phyloP scores from a whole-genome alignment of 2,113 vertebrate species.

The Todiramphus saurophagus region DNA sequence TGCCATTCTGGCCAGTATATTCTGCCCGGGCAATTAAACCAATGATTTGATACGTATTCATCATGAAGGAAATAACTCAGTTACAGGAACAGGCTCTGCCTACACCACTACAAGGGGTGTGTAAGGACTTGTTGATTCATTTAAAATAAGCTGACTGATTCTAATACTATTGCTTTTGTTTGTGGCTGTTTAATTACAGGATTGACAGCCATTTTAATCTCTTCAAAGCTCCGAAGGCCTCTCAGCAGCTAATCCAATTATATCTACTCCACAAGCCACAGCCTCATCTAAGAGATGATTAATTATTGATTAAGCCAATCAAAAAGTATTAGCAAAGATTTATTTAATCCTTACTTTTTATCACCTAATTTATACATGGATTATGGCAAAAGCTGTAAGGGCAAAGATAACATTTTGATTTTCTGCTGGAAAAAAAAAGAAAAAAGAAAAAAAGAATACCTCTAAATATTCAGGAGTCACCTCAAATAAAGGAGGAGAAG shows the following conservation, averaged over 20 bases:
- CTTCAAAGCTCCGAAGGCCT: constrained; percentile 89
- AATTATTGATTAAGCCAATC: constrained; percentile 88
- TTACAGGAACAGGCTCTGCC: constrained; percentile 44
- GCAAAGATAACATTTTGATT: constrained; percentile 55
- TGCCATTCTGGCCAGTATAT: constrained; percentile 12
- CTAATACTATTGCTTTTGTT: constrained; percentile 76
- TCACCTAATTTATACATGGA: constrained; percentile 70
- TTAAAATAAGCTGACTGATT: constrained; percentile 63
- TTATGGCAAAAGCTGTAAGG: constrained; percentile 58
- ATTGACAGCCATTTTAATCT: constrained; percentile 95
- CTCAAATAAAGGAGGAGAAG: neutral
- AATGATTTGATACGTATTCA: neutral
- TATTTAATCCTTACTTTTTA: constrained; percentile 73
- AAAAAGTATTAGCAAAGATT: constrained; percentile 80
- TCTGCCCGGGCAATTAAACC: neutral
- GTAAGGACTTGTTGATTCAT: constrained; percentile 71
- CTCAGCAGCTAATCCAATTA: constrained; percentile 97
- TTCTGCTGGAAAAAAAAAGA: neutral
- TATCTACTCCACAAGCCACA: constrained; percentile 88
- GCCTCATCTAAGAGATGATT: constrained; percentile 82
- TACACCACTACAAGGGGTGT: constrained; percentile 36
- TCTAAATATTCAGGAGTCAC: constrained; percentile 30
- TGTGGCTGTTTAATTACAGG: constrained; percentile 93
- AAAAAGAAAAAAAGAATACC: neutral
- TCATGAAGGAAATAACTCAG: constrained; percentile 48